These are phyloP conservation scores for Liasis olivaceus DNA, from an alignment of 2,797 vertebrate genomes.

Conservation along the genomic window DNA sequence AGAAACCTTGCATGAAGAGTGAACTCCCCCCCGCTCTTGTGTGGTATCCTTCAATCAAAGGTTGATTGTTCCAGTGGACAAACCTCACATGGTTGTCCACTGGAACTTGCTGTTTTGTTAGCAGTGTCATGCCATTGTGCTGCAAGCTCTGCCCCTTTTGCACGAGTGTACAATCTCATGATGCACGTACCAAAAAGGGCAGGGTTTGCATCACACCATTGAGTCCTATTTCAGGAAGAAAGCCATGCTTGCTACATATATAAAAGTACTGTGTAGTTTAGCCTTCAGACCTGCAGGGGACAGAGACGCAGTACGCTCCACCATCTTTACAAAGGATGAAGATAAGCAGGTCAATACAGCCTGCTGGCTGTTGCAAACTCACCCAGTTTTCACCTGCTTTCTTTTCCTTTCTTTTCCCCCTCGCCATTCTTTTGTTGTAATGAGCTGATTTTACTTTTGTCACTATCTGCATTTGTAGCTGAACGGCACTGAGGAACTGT, in stretches of 20 bases:
- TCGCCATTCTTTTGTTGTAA: slow-evolving; percentile 20
- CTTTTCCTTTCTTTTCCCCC: not conserved
- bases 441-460: slow-evolving; percentile 31
- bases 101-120: not conserved
- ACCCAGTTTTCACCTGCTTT: not conserved
- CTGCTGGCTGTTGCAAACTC: not conserved
- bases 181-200: not conserved
- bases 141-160: not conserved
- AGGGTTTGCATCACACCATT: not conserved
- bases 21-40: too few species aligned
- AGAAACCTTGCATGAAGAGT: not conserved
- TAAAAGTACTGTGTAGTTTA: not conserved
- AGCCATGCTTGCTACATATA: not conserved
- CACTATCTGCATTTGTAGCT: slow-evolving; percentile 18
- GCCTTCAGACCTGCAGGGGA: not conserved
- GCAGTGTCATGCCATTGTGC: not conserved
- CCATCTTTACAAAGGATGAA: not conserved
- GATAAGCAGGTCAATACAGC: not conserved
- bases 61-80: too few species aligned
- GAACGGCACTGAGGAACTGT: slow-evolving; percentile 17
- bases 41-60: too few species aligned
- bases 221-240: not conserved
- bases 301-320: not conserved
- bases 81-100: not conserved
- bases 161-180: not conserved